A percentile compares a stretch with the other conserved stretches of the same genome.
These are phyloP conservation scores for Amphiduros pacificus DNA, from an alignment of 2,888 invertebrate genomes.

Conservation along the genomic window DNA sequence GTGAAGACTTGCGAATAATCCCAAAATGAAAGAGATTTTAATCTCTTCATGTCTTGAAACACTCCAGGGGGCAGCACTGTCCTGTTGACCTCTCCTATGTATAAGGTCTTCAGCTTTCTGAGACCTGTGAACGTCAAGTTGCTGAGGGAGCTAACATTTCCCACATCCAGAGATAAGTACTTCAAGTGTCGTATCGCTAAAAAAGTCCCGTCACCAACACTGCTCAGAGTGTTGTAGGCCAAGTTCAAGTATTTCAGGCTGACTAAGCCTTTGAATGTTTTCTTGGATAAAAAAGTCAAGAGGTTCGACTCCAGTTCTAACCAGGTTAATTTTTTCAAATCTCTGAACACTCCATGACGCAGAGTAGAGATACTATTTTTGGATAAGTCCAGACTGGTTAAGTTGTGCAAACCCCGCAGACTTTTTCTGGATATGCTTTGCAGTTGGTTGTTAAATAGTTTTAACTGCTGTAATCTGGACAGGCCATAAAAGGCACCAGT, in stretches of 20 bases:
- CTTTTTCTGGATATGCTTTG: neutral
- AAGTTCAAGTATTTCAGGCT: constrained; percentile 22
- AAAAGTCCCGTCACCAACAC: constrained; percentile 19
- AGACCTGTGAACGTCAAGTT: constrained; percentile 18
- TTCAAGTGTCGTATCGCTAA: constrained; percentile 7
- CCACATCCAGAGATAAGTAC: constrained; percentile 24
- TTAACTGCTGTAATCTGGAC: constrained; percentile 1
- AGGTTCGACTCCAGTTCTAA: constrained; percentile 23
- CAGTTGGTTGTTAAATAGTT: constrained; percentile 4
- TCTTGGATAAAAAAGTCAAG: constrained; percentile 12
- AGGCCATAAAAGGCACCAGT: constrained; percentile 4
- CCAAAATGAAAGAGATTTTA: constrained; percentile 19
- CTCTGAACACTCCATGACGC: constrained; percentile 13
- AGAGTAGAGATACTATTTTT: constrained; percentile 18
- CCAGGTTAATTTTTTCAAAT: constrained; percentile 19
- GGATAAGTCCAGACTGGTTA: constrained; percentile 25
- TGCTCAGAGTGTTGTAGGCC: constrained; percentile 20
- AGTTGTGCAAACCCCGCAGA: constrained; percentile 10
- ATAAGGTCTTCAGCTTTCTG: constrained; percentile 21
- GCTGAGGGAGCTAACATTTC: constrained; percentile 13
- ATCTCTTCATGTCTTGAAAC: constrained; percentile 5
- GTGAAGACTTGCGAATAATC: constrained; percentile 16
- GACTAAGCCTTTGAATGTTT: constrained; percentile 16
- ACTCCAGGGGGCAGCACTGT: constrained; percentile 8
- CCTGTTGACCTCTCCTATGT: constrained; percentile 21